Evolutionary conservation across 2,888 invertebrate genomes (phyloP), one percentile per base, ranked within the genome.

Genomic region (Gryllus longicercus): DNA sequence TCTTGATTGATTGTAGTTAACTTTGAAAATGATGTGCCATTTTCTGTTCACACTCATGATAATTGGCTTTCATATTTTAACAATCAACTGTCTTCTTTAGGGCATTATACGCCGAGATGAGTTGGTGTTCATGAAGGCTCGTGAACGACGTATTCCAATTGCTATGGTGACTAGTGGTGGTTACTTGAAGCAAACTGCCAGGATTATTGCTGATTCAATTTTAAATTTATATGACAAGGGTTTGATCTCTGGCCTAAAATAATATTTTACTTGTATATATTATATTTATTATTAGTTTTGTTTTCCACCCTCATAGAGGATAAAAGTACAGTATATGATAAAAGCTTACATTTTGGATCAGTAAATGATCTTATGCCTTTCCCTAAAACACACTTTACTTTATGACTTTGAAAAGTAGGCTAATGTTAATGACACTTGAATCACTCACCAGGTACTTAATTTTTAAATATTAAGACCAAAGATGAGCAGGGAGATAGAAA

Each of bases 161-260:
- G 92, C 95, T 18, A 96, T 96, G 96, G 87, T 96, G 25, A 94
- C 95, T 0, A 96, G 96, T 84, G 96, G 96, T 1, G 96, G 96
- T 0, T 97, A 97, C 86, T 90, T 93, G 82, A 91, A 91, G 82
- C 89, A 90, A 82, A 94, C 95, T 0, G 96, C 96, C 0, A 88
- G 89, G 82, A 92, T 96, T 83, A 96, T 96, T 80, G 95, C 96
- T 0, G 92, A 94, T 84, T 96, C 96, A 2, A 94, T 97, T 82
- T 87, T 92, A 76, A 96, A 97, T 87, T 88, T 97, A 25, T 89
- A 91, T 83, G 87, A 87, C 14, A 89, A 90, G 81, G 91, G 91
- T 3, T 88, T 93, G 51, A 91, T 93, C 78, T 82, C 83, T 82
- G 84, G 84, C 77, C 85, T 84, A 75, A 77, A 79, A 76, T 80